Evolutionary conservation across 2,888 invertebrate genomes (phyloP).

Genomic region (Holacanthella duospinosa): DNA sequence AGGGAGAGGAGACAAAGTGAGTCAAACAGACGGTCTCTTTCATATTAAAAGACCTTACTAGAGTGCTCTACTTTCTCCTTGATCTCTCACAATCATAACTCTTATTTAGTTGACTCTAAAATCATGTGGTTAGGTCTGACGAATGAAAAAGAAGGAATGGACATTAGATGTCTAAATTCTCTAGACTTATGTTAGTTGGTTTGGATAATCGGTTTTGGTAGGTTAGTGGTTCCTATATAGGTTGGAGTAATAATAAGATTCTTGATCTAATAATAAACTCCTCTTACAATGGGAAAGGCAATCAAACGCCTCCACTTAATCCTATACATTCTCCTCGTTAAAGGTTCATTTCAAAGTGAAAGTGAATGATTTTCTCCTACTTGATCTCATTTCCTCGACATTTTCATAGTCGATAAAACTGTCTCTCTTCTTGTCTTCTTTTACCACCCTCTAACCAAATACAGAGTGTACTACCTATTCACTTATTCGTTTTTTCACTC

Average conservation of each 20-base stretch:
- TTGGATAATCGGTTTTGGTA: constrained; percentile 1
- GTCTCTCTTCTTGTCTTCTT: neutral
- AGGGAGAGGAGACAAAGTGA: neutral
- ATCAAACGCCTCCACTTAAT: neutral
- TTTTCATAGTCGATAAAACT: constrained; percentile 3
- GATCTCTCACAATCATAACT: too few relatives aligned
- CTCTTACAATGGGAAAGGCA: neutral
- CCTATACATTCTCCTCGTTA: constrained; percentile 1
- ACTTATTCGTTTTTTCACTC: too few relatives aligned
- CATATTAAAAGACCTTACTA: too few relatives aligned
- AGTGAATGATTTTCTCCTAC: neutral
- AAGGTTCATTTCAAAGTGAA: neutral
- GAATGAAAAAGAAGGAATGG: neutral
- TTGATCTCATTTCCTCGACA: constrained; percentile 2
- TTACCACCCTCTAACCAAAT: neutral
- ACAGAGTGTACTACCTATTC: neutral
- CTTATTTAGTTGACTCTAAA: neutral
- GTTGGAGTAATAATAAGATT: neutral
- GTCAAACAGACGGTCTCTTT: too few relatives aligned
- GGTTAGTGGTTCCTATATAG: neutral
- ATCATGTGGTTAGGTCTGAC: neutral
- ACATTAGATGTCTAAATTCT: neutral
- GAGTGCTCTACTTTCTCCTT: too few relatives aligned
- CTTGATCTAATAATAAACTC: neutral
- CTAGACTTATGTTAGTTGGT: too few relatives aligned